Base-by-base conservation (phyloP, 2,797 vertebrate genomes). In the Ptychadena robeensis region DNA sequence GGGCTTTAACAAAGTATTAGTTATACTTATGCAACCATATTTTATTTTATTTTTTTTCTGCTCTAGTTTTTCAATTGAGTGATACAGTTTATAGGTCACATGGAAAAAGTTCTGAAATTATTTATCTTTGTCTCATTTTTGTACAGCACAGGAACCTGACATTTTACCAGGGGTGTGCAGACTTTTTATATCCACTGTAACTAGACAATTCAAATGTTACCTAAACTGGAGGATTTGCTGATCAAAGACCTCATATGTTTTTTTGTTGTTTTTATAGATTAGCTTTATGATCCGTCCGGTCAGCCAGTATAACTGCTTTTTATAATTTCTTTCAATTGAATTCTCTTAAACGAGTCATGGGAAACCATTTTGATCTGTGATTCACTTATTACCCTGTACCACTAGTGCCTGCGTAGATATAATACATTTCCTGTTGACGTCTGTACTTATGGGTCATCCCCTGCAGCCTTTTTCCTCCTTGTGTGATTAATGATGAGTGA, bases 311-410 rank as follows among this genome's bases (percentile, higher is more conserved):
- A 25, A 6, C 38, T 28, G 6, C 3, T 63, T 40, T 72, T 31
- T 65, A 53, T 15, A 57, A 59, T 69, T 35, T 67, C 27, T 59
- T 61, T 5, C 35, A 48, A 48, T 28, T 71, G 22, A 61, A 71
- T 37, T 70, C 64, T 76, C 68, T 6, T 53, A 5, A 22, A 37
- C 80, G 82, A 79, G 69, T 84, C 69, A 84, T 34, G 18, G 30
- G 59, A 79, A 79, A 44, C 63, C 30, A 65, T 78, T 82, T 82
- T 78, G 35, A 78, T 82, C 38, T 66, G 40, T 83, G 76, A 83
- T 73, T 83, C 75, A 83, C 28, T 57, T 66, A 44, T 76, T 57
- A 59, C 48, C 22, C 57, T 63, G 28, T 11, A 31, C 14, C 40
- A 72, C 27, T 79, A 79, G 64, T 67, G 66, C 31, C 63, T 79